Evolutionary conservation across 2,888 invertebrate genomes (phyloP), one percentile per base, ranked within the genome.

Genomic region (Cremastobaeus sp.): DNA sequence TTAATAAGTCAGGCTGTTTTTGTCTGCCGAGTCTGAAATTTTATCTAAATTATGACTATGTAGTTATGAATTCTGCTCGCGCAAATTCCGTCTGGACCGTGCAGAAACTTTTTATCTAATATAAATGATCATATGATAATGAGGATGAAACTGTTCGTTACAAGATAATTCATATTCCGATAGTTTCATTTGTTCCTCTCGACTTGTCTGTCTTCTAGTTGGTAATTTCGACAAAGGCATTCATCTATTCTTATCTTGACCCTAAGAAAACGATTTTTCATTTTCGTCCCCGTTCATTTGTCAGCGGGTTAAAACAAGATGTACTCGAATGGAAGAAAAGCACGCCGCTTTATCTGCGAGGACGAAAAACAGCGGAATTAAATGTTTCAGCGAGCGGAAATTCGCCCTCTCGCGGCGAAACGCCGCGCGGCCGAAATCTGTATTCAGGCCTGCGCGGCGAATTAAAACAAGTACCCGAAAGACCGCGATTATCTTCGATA

Each of bases 401-500:
- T 52, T 52, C 30, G 17, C 8, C 15, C 35, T 35, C 8, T 34
- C n/a, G n/a, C n/a, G n/a, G n/a, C n/a, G n/a, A 25, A 11, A 37
- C 12, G 20, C 25, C 47, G 25, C n/a, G n/a, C n/a, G n/a, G n/a
- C n/a, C n/a, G n/a, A n/a, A 59, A 59, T 45, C 30, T 41, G 41
- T 55, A 57, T 57, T 60, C 48, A 60, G 35, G 6, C 12, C 28
- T 15, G 47, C 20, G 35, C 17, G 8, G 45, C 11, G 20, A 35
- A 60, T 60, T 18, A 39, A 60, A 17, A 18, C 14, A 47, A 59
- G 35, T 14, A 14, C 8, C 0, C 4, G 25, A 25, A 17, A 18
- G 25, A 2, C 45, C 25, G 25, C 8, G 37, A 20, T 32, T 34
- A 17, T 18, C 41, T 62, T 18, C 12, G 21, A 12, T 15, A 11